Conservation (phyloP, 1,140 invertebrate genomes). For the Lucilia cuprina region DNA sequence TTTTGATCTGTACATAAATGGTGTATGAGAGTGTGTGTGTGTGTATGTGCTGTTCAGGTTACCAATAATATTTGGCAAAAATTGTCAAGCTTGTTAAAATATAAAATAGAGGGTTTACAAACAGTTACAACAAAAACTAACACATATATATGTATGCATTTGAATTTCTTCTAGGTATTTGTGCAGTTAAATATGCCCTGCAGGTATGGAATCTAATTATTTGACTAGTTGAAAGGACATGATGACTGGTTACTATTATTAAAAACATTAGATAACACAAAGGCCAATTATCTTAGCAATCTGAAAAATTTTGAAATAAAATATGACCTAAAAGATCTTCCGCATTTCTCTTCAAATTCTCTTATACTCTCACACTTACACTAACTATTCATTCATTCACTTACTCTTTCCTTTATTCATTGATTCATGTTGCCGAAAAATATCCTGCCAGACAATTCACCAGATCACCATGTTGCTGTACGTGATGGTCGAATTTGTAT, state of each 20-base stretch:
- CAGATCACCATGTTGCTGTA: neutral
- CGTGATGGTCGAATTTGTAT: neutral
- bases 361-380: no score
- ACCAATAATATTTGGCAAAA: conserved; percentile 6
- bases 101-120: neutral
- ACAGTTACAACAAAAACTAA: neutral
- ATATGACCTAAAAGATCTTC: no score
- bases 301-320: no score
- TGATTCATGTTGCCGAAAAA: neutral
- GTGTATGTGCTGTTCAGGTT: neutral
- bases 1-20: neutral
- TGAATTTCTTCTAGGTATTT: no score
- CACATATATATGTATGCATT: neutral
- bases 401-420: neutral
- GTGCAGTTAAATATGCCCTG: no score
- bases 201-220: no score
- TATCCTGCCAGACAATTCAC: conserved; percentile 9
- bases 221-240: no score
- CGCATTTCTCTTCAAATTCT: no score
- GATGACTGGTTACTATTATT: no score
- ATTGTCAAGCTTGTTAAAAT: conserved; percentile 6
- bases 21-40: neutral
- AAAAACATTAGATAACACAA: no score
- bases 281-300: no score
- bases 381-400: neutral